Conservation (phyloP, 2,797 vertebrate genomes). For the Myiothlypis chrysogaster region DNA sequence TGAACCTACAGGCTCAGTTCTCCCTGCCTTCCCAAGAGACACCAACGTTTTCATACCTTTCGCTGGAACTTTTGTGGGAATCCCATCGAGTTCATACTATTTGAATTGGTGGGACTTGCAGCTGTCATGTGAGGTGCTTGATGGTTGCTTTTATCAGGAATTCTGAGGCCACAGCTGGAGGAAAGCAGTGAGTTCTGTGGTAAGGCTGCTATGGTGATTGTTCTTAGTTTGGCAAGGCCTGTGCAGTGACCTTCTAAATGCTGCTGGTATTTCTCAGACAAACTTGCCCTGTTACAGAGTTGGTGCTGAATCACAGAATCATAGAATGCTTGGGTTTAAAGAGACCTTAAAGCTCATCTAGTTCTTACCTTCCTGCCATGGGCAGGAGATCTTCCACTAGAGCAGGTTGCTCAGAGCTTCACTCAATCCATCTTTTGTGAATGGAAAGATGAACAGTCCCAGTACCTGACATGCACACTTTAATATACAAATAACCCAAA, state of each 20-base stretch:
- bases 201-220: not conserved
- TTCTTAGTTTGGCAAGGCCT: not conserved
- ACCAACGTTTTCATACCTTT: not conserved
- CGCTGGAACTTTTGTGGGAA: not conserved
- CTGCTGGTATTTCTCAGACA: not conserved
- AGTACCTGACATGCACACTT: not conserved
- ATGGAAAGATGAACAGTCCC: not conserved
- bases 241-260: not conserved
- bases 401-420: not conserved
- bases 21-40: not conserved
- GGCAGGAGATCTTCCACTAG: not conserved
- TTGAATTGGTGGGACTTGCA: not conserved
- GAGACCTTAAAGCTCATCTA: not conserved
- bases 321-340: not conserved
- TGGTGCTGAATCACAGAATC: not conserved
- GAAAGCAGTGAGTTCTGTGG: not conserved
- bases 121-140: rapidly evolving
- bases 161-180: not conserved
- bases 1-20: not conserved
- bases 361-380: not conserved
- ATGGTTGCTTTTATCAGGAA: not conserved
- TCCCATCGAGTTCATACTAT: not conserved
- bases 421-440: not conserved
- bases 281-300: not conserved
- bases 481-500: not conserved